Percentiles rank a stretch among this genome's conserved stretches.
Conservation (phyloP, 2,888 invertebrate genomes). For the Trisateles emortualis region DNA sequence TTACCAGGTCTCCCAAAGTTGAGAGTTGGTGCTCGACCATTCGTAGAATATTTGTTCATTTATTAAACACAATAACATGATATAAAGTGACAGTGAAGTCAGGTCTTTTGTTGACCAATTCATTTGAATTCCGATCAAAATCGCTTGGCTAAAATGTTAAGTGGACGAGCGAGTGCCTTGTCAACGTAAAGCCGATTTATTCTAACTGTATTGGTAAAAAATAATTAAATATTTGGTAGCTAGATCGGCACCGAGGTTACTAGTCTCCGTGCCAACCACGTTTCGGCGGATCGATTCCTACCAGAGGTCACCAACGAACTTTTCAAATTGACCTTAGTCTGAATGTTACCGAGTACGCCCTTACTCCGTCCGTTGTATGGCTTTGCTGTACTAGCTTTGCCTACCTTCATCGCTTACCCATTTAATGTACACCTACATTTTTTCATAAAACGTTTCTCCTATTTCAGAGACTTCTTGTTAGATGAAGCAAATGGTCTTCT, state of each 20-base stretch:
- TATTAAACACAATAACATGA: no score
- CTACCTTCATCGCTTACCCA: no score
- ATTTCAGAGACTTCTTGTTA: slow-evolving; percentile 96
- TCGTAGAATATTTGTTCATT: no score
- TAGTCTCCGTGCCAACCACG: not conserved
- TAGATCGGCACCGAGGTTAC: not conserved
- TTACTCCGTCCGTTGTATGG: not conserved
- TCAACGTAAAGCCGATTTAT: not conserved
- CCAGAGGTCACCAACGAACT: slow-evolving; percentile 2
- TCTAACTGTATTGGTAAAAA: no score
- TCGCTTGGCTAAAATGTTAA: no score
- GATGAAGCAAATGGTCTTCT: slow-evolving; percentile 99
- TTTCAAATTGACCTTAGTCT: not conserved
- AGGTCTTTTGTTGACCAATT: no score
- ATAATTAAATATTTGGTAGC: not conserved
- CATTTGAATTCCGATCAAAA: no score
- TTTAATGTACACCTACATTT: not conserved
- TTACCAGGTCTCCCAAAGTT: no score
- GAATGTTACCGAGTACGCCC: slow-evolving; percentile 1
- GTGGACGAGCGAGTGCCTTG: no score
- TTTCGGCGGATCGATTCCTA: not conserved
- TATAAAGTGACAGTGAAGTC: no score
- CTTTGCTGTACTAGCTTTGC: not conserved
- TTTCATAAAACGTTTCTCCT: slow-evolving; percentile 19
- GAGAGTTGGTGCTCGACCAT: no score